Conservation (phyloP, 1,140 invertebrate genomes). For the Solenopsis invicta region DNA sequence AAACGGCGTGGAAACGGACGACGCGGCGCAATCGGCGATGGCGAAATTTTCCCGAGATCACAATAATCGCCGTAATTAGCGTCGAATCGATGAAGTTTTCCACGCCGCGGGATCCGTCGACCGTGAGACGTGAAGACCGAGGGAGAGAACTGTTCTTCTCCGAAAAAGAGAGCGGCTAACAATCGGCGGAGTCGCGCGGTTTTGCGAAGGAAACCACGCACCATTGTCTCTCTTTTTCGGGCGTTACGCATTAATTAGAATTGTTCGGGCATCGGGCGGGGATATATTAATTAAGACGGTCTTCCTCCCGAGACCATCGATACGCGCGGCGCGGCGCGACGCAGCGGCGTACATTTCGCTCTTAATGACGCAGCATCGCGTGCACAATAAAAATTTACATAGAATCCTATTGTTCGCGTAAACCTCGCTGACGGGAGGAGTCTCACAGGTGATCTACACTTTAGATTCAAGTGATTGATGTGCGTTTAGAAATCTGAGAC, state of each 20-base stretch:
- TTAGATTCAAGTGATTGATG: conserved; percentile 7
- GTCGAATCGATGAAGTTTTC: conserved; percentile 33
- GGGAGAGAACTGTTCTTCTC: background rate
- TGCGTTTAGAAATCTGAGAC: conserved; percentile 12
- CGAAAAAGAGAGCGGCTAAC: conserved; percentile 12
- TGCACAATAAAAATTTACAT: conserved; percentile 51
- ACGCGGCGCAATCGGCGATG: background rate
- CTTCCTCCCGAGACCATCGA: conserved; percentile 47
- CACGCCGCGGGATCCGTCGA: background rate
- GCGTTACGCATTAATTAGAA: conserved; percentile 48
- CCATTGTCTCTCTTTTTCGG: conserved; percentile 35
- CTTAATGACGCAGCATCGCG: conserved; percentile 28
- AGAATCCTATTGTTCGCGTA: conserved; percentile 31
- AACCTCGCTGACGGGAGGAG: background rate
- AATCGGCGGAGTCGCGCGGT: conserved; percentile 13
- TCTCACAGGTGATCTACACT: background rate
- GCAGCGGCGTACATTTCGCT: background rate
- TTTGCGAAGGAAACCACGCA: background rate
- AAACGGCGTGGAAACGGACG: conserved; percentile 46
- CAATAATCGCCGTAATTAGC: conserved; percentile 50
- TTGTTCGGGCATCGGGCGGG: conserved; percentile 25
- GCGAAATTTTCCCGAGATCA: conserved; percentile 54
- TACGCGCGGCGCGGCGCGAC: background rate
- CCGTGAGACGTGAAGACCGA: background rate
- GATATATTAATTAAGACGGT: conserved; percentile 50